Conservation (phyloP, 2,113 vertebrate species). For the Alethe diademata region DNA sequence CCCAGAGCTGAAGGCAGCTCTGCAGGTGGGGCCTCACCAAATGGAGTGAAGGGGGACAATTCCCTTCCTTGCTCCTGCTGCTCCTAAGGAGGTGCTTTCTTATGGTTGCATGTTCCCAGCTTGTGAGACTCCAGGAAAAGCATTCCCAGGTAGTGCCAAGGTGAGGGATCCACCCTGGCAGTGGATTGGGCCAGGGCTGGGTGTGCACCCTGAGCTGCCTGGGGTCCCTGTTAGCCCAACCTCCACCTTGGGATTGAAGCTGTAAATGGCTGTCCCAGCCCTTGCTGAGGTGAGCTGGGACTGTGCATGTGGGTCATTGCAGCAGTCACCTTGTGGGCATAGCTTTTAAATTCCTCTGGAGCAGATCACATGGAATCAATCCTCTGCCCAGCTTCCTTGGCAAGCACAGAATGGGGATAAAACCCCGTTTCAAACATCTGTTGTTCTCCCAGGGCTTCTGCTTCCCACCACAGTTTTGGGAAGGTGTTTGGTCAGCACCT, state of each 20-base stretch:
- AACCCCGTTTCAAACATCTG: not conserved
- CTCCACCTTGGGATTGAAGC: not conserved
- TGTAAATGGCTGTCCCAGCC: not conserved
- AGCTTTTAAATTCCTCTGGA: not conserved
- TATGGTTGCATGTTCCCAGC: not conserved
- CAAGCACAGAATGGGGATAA: not conserved
- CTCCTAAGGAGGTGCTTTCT: not conserved
- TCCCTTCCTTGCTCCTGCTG: rapidly evolving
- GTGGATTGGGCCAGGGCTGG: not conserved
- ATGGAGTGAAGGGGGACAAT: not conserved
- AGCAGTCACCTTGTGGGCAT: not conserved
- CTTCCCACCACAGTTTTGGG: not conserved
- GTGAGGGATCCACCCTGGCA: not conserved
- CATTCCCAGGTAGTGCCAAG: not conserved
- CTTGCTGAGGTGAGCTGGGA: not conserved
- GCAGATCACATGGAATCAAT: not conserved
- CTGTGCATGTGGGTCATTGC: not conserved
- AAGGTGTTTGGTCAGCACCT: not conserved
- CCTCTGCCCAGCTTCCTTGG: not conserved
- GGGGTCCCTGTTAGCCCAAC: not conserved
- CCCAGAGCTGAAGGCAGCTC: not conserved
- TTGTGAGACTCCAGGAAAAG: not conserved
- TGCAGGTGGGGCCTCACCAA: not conserved
- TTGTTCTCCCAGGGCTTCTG: not conserved
- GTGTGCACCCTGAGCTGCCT: not conserved